Evolutionary conservation across 2,797 vertebrate species (phyloP), one percentile per base, ranked within the genome.

Genomic region (Paratrypauchen microcephalus): DNA sequence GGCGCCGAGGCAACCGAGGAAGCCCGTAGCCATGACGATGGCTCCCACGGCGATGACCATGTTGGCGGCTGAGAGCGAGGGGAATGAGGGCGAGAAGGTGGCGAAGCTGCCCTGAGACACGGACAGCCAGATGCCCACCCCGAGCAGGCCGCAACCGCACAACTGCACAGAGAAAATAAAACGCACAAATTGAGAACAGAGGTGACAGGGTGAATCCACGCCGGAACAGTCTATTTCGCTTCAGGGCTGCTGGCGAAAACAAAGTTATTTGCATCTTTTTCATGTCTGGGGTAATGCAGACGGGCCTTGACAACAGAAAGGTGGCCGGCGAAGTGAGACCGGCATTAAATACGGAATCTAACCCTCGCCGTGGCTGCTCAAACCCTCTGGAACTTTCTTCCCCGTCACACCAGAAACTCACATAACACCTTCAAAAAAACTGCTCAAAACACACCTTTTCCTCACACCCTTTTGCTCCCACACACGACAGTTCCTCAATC

Each of bases 101-200:
- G 98, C 98, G 0, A 99, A 99, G 91, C 97, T 97, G 92, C 97
- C 97, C 89, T 99, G 97, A 0, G 97, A 98, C 77, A 99, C 97
- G 0, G 97, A 98, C 24, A 99, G 94, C 97, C 97, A 99, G 91
- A 99, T 98, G 88, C 97, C 97, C 82, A 99, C 97, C 23, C 97
- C 97, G 54, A 99, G 94, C 81, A 99, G 94, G 64, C 97, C 97
- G 18, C 97, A 99, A 92, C 97, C 97, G 60, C 97, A 98, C 75
- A 99, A 91, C 97, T 99, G 92, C 69, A 77, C 74, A 74, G 59
- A 0, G 78, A 71, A 74, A 75, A 78, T 80, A 15, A 72, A 70
- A 65, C 13, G 60, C 13, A 48, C 16, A 18, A 9, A 64, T 48
- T 47, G 16, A 28, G 15, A 18, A 19, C 15, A 83, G 24, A 73